Percentiles rank a stretch among this genome's conserved stretches.
phyloP scores from a whole-genome alignment of 2,113 vertebrate genomes.

The Saccopteryx bilineata region DNA sequence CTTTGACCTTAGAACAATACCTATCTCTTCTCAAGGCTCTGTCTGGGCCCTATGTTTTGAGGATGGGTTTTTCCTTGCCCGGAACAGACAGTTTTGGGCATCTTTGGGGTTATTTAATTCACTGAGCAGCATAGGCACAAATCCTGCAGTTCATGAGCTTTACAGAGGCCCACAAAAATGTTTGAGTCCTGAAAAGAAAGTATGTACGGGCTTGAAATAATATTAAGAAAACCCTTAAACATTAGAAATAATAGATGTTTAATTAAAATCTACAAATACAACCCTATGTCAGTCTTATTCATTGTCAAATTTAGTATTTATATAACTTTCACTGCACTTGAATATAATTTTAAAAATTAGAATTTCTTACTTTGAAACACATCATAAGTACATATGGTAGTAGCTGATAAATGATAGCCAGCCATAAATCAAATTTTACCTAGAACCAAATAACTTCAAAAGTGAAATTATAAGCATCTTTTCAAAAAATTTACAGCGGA shows the following conservation, averaged over 20 bases:
- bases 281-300: background rate
- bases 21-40: background rate
- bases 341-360: slow-evolving; percentile 37
- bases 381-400: slow-evolving; percentile 15
- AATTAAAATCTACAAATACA: slow-evolving; percentile 21
- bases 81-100: background rate
- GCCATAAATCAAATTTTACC: slow-evolving; percentile 36
- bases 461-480: slow-evolving; percentile 62
- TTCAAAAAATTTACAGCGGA: background rate
- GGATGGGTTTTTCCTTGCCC: background rate
- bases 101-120: background rate
- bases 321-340: background rate
- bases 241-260: background rate
- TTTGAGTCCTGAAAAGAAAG: background rate
- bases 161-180: background rate
- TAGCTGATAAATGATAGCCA: background rate
- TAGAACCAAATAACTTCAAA: slow-evolving; percentile 50
- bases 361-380: slow-evolving; percentile 62
- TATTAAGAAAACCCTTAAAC: background rate
- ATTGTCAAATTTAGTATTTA: slow-evolving; percentile 32
- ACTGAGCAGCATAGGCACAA: background rate
- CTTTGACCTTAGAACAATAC: background rate
- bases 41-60: background rate
- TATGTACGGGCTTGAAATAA: background rate
- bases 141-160: background rate